Evolutionary conservation across 2,797 vertebrate species (phyloP).

Genomic region (Cryptoblepharus egeriae): DNA sequence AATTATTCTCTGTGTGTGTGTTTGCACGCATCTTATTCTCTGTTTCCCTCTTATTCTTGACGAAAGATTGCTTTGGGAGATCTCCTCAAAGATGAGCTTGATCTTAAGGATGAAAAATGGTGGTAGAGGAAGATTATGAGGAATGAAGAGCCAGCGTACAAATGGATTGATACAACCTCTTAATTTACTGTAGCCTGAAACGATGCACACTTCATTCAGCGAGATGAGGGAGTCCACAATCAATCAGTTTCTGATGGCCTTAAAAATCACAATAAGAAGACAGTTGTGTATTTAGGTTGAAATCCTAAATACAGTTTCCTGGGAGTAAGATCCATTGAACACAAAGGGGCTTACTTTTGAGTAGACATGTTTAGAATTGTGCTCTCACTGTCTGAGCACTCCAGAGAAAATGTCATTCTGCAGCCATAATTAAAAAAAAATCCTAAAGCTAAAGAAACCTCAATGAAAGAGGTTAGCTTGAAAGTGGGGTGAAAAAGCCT

Average conservation of each 20-base stretch:
- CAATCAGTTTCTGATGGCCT: conserved; percentile 56
- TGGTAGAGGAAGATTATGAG: not conserved
- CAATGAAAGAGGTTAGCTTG: conserved; percentile 43
- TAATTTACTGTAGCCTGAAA: conserved; percentile 64
- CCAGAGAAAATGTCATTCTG: conserved; percentile 33
- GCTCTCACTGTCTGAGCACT: conserved; percentile 45
- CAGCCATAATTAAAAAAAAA: conserved; percentile 61
- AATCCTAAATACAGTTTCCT: too few relatives aligned
- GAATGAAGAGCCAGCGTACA: rapidly evolving
- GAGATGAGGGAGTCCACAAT: conserved; percentile 55
- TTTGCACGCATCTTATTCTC: not conserved
- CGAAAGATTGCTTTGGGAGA: conserved; percentile 35
- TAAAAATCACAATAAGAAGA: conserved; percentile 58
- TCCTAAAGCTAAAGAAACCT: not conserved
- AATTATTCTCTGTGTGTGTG: not conserved
- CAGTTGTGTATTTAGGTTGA: conserved; percentile 51
- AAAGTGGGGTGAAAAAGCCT: conserved; percentile 38
- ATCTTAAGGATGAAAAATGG: conserved; percentile 44
- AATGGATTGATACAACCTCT: conserved; percentile 52
- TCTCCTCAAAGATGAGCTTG: conserved; percentile 36
- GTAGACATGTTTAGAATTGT: too few relatives aligned
- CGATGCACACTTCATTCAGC: conserved; percentile 40
- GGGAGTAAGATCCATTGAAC: too few relatives aligned
- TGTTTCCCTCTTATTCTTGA: conserved; percentile 41
- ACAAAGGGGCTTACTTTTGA: too few relatives aligned